phyloP scores from a whole-genome alignment of 2,113 vertebrate species.

The Nematolebias whitei region DNA sequence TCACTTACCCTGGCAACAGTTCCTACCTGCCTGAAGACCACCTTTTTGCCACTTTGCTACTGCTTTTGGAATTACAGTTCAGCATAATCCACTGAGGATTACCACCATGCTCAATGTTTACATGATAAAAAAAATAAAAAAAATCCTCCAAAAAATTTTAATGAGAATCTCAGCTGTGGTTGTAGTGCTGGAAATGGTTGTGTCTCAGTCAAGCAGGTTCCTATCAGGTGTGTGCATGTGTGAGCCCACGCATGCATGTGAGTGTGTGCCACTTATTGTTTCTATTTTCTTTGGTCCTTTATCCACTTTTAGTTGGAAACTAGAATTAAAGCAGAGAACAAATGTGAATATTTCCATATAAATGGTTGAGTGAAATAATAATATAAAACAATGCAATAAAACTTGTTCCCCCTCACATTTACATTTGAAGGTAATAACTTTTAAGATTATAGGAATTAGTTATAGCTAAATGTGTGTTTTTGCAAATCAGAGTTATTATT shows the following conservation, averaged over 20 bases:
- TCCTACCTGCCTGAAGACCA: too few species aligned
- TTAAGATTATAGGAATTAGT: not conserved
- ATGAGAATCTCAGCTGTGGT: slow-evolving; percentile 67
- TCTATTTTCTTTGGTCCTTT: not conserved
- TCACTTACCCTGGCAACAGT: too few species aligned
- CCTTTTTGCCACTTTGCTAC: slow-evolving; percentile 56
- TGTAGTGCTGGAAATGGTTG: slow-evolving; percentile 28
- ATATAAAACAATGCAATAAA: not conserved
- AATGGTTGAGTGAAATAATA: not conserved
- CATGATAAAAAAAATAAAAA: slow-evolving; percentile 70
- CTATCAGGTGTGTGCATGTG: slow-evolving; percentile 25
- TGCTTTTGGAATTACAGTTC: slow-evolving; percentile 16
- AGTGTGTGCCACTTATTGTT: not conserved
- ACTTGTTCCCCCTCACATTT: too few species aligned
- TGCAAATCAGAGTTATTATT: not conserved
- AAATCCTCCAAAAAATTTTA: slow-evolving; percentile 66
- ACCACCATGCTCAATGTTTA: slow-evolving; percentile 58
- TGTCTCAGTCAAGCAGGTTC: slow-evolving; percentile 28
- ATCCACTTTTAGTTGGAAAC: not conserved
- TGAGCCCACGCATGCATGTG: slow-evolving; percentile 14
- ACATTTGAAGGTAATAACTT: not conserved
- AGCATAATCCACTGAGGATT: slow-evolving; percentile 66
- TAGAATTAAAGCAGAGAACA: not conserved
- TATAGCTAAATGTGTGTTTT: not conserved
- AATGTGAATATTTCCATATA: not conserved